Percentiles rank a stretch among this genome's conserved stretches.
phyloP scores from a whole-genome alignment of 2,888 invertebrate genomes.

The Agriopis aurantiaria region DNA sequence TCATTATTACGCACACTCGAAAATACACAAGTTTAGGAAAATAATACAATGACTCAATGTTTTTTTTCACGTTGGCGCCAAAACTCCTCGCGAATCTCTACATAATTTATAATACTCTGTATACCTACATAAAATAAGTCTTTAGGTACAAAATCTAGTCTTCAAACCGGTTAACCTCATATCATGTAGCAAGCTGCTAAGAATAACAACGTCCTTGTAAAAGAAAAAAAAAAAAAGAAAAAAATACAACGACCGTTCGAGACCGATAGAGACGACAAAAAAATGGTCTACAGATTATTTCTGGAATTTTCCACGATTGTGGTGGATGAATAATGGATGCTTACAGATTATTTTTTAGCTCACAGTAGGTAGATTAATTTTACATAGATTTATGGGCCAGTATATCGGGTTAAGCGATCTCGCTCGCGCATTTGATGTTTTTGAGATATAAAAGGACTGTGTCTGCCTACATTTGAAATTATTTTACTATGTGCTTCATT shows the following conservation, averaged over 20 bases:
- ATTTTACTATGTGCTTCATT: too few relatives aligned
- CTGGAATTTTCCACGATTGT: constrained; percentile 32
- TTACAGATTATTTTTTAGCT: background rate
- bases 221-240: constrained; percentile 21
- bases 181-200: constrained; percentile 5
- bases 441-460: background rate
- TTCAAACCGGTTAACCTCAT: constrained; percentile 20
- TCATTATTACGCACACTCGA: too few relatives aligned
- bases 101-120: too few relatives aligned
- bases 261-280: constrained; percentile 25
- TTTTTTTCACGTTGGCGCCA: too few relatives aligned
- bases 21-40: too few relatives aligned
- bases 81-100: too few relatives aligned
- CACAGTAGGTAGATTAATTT: background rate
- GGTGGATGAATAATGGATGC: constrained; percentile 27
- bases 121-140: too few relatives aligned
- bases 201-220: constrained; percentile 25
- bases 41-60: too few relatives aligned
- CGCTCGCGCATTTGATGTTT: too few relatives aligned
- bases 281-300: constrained; percentile 28
- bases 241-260: constrained; percentile 6
- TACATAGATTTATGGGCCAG: background rate
- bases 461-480: background rate
- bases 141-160: constrained; percentile 8
- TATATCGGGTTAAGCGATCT: too few relatives aligned